These are phyloP conservation scores for Rotaria sp. DNA, from an alignment of 2,888 invertebrate species.

Conservation along the genomic window DNA sequence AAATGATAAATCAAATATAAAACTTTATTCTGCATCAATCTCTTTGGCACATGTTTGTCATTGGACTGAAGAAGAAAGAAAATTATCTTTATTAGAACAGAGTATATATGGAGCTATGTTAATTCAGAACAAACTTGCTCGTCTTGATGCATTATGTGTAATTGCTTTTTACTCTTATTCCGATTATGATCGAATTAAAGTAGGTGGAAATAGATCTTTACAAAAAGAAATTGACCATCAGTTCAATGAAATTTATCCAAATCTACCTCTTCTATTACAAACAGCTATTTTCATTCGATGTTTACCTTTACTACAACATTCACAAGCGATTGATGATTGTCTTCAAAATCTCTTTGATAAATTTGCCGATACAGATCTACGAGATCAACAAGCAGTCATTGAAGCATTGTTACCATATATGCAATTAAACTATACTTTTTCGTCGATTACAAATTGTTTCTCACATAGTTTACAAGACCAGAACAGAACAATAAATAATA, in stretches of 20 bases:
- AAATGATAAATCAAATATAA: neutral
- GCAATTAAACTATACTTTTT: neutral
- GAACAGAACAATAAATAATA: neutral
- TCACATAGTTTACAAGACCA: neutral
- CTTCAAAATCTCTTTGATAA: neutral
- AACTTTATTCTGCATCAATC: neutral
- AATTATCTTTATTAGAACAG: neutral
- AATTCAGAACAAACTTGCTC: neutral
- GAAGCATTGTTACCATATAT: neutral
- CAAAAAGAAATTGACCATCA: neutral
- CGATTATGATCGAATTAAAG: neutral
- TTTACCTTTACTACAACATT: neutral
- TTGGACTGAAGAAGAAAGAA: neutral
- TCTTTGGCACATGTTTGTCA: neutral
- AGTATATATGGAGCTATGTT: neutral
- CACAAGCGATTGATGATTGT: neutral
- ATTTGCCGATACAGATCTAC: neutral
- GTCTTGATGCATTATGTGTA: neutral
- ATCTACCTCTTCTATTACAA: neutral
- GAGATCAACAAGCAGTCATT: neutral
- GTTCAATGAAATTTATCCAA: neutral
- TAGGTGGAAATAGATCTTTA: neutral
- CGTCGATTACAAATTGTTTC: neutral
- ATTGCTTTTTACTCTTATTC: neutral
- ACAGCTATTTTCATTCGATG: neutral